Percentiles rank a stretch among this genome's conserved stretches.
These are phyloP conservation scores for Penaeus vannamei DNA, from an alignment of 1,140 invertebrate genomes.

Conservation along the genomic window DNA sequence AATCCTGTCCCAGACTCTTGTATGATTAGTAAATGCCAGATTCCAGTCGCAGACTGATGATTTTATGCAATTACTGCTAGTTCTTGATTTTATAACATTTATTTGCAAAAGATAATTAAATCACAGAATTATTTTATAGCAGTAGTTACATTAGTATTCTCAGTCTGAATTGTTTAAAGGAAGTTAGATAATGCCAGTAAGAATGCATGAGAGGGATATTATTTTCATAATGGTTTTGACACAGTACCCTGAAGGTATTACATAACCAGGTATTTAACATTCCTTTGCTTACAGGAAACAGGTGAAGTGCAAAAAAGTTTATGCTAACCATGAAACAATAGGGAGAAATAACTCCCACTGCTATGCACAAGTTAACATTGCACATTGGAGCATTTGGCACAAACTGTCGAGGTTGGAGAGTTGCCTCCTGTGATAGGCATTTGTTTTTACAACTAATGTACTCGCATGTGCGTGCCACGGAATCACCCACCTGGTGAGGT, in stretches of 20 bases:
- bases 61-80: conserved; percentile 42
- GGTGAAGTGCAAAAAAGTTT: conserved; percentile 61
- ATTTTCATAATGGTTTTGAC: conserved; percentile 64
- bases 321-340: conserved; percentile 44
- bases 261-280: conserved; percentile 61
- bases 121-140: conserved; percentile 9
- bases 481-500: conserved; percentile 60
- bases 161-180: conserved; percentile 53
- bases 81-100: neutral
- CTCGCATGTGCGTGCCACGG: conserved; percentile 65
- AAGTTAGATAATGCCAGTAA: conserved; percentile 60
- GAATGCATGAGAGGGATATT: conserved; percentile 64
- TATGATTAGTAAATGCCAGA: conserved; percentile 63
- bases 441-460: conserved; percentile 64
- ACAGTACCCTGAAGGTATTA: conserved; percentile 57
- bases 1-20: conserved; percentile 56
- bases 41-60: conserved; percentile 52
- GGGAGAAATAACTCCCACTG: conserved; percentile 53
- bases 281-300: conserved; percentile 57
- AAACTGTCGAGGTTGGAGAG: conserved; percentile 60
- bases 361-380: conserved; percentile 64
- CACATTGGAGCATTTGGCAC: conserved; percentile 65
- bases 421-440: conserved; percentile 66
- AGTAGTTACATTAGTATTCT: conserved; percentile 46
- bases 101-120: conserved; percentile 35